Evolutionary conservation across 2,113 vertebrate species (phyloP), one percentile per base, ranked within the genome.

Genomic region (Percopsis transmontana): DNA sequence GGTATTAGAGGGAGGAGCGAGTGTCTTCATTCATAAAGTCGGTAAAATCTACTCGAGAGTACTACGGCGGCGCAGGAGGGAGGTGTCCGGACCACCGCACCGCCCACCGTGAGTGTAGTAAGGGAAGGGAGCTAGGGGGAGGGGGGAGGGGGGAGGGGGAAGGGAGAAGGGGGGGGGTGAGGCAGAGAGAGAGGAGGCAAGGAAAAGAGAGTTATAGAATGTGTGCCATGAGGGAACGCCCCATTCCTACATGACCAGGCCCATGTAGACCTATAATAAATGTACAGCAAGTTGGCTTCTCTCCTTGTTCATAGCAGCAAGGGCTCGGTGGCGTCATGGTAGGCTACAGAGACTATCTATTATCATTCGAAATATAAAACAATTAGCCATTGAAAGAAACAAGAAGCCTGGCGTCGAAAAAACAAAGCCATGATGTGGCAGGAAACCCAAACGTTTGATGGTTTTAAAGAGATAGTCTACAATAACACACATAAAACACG

Each of bases 11-110:
- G 20, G 70, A 55, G 39, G 74, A 69, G 81, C 73, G 74, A 85
- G 74, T 69, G 55, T 61, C 78, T 86, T 74, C 88, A 91, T 91
- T 91, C 88, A 91, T 85, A 89, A 90, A 90, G 86, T 84, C 80
- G 67, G 61, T 74, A 72, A 84, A 82, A 83, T 77, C 82, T 78
- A 80, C 85, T 85, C 71, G 21, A 67, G 68, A 87, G 78, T 85
- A 85, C 80, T 89, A 89, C 87, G 82, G 81, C 82, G 73, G 68
- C 83, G 71, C 82, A 74, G 80, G 72, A 76, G 74, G 79, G 63
- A 72, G 86, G 88, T 44, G 83, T 77, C 44, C 74, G 0, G 40
- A 27, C 64, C 38, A 54, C 48, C 12, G 76, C 79, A 23, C 79
- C 79, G 80, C 80, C 62, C 78, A 69, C 64, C 24, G 58, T 14